These are phyloP conservation scores for Cantharis nigra DNA, from an alignment of 2,888 invertebrate genomes.

Conservation along the genomic window DNA sequence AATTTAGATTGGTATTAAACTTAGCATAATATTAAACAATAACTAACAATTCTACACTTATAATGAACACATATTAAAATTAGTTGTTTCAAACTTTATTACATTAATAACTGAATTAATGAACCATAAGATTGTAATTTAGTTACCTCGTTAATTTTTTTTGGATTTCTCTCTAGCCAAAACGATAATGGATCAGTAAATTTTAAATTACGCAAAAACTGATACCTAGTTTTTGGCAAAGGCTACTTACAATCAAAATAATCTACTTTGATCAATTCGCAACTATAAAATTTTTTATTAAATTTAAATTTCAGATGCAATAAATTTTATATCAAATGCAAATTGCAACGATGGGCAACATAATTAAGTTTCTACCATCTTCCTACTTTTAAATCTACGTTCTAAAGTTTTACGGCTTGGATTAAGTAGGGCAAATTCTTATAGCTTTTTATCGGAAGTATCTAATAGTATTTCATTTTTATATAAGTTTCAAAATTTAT, in stretches of 20 bases:
- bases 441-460: neutral
- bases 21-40: neutral
- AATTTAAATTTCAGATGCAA: neutral
- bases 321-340: neutral
- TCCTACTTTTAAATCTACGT: neutral
- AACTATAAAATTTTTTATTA: neutral
- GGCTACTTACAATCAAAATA: neutral
- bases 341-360: neutral
- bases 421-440: neutral
- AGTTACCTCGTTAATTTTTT: neutral
- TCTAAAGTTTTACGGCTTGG: neutral
- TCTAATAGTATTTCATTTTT: conserved; percentile 10
- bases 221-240: neutral
- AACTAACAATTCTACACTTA: neutral
- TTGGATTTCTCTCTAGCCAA: neutral
- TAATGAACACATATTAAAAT: neutral
- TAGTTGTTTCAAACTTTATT: neutral
- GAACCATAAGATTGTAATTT: neutral
- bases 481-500: conserved; percentile 12
- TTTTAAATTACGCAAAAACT: neutral
- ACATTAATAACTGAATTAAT: neutral
- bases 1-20: conserved; percentile 2
- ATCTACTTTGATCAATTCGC: neutral
- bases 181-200: neutral
- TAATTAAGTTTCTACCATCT: neutral